Evolutionary conservation across 2,888 invertebrate species (phyloP).

Genomic region (Rapana venosa): DNA sequence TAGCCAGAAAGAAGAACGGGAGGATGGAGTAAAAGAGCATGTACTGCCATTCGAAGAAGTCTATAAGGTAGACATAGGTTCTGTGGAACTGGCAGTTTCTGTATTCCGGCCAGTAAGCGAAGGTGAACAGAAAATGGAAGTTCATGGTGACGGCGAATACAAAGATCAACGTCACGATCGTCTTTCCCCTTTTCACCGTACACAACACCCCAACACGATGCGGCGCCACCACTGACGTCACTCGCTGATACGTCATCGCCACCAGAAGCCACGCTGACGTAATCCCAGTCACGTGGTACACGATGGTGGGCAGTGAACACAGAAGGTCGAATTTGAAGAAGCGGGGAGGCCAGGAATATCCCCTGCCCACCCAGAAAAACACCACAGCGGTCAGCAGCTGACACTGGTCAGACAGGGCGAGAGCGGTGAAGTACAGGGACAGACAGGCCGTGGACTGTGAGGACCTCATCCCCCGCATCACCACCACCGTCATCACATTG

Average conservation of each 20-base stretch:
- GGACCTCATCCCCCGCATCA: constrained; percentile 7
- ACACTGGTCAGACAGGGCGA: neutral
- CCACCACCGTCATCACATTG: constrained; percentile 18
- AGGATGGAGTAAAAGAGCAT: neutral
- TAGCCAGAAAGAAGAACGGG: neutral
- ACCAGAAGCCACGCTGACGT: constrained; percentile 5
- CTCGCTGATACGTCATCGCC: constrained; percentile 16
- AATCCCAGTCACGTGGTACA: neutral
- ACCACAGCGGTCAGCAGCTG: neutral
- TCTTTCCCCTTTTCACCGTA: neutral
- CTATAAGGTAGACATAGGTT: neutral
- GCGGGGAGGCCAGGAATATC: neutral
- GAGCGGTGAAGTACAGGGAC: neutral
- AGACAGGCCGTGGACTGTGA: neutral
- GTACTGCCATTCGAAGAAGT: neutral
- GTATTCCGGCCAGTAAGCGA: neutral
- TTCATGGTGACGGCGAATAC: neutral
- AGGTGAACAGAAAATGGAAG: neutral
- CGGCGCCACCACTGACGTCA: constrained; percentile 2
- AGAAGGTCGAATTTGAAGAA: neutral
- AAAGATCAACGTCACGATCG: neutral
- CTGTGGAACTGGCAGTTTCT: neutral
- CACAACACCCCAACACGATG: constrained; percentile 7
- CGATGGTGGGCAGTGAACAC: neutral
- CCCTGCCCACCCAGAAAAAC: neutral